Conservation (phyloP, 2,113 vertebrate genomes). For the Nanorana parkeri region DNA sequence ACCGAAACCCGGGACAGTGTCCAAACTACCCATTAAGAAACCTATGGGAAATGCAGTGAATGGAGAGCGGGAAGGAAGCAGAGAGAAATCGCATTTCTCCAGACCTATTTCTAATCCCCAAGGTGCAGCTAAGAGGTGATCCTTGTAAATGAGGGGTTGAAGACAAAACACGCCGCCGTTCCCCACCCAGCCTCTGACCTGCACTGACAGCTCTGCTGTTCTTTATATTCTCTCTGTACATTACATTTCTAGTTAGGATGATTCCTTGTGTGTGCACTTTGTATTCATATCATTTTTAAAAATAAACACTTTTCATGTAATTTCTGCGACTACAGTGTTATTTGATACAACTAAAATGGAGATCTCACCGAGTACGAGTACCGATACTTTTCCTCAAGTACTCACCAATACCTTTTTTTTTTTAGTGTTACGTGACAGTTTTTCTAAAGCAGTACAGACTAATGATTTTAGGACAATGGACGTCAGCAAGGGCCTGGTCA, state of each 20-base stretch:
- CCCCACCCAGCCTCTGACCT: neutral
- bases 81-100: constrained; percentile 58
- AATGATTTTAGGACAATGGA: no score
- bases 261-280: constrained; percentile 16
- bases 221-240: neutral
- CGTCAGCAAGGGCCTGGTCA: no score
- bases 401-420: no score
- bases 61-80: constrained; percentile 61
- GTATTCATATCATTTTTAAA: constrained; percentile 31
- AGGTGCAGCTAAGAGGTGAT: constrained; percentile 73
- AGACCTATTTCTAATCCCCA: constrained; percentile 69
- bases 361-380: no score
- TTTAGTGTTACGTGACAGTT: no score
- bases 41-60: constrained; percentile 61
- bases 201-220: neutral
- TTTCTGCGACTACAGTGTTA: neutral
- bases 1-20: constrained; percentile 75
- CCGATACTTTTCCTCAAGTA: no score
- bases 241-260: neutral
- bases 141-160: neutral
- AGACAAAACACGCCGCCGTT: neutral
- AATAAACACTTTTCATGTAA: constrained; percentile 1
- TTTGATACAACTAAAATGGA: no score
- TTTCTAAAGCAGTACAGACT: no score
- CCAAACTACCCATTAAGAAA: constrained; percentile 69